Conservation (phyloP, 2,888 invertebrate genomes). For the Griposia aprilina region DNA sequence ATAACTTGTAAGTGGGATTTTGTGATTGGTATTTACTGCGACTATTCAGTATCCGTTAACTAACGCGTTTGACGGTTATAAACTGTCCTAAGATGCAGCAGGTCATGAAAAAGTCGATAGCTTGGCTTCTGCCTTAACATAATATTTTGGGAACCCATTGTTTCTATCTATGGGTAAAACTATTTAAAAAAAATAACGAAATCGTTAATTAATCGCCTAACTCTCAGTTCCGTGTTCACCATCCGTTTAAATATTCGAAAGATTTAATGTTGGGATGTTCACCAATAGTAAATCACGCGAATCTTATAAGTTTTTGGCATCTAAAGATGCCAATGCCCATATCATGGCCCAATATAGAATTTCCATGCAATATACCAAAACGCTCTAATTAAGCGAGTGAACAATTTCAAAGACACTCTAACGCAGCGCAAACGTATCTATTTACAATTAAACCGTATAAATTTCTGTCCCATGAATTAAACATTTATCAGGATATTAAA, state of each 20-base stretch:
- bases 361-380: slow-evolving; percentile 20
- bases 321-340: neutral
- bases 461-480: slow-evolving; percentile 63
- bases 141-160: neutral
- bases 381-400: slow-evolving; percentile 33
- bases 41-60: too few relatives aligned
- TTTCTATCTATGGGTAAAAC: neutral
- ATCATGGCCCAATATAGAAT: slow-evolving; percentile 5
- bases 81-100: too few relatives aligned
- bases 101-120: too few relatives aligned
- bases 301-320: neutral
- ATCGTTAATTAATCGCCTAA: neutral
- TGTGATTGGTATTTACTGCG: neutral
- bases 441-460: slow-evolving; percentile 63
- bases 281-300: neutral
- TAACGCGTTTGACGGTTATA: neutral
- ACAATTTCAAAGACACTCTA: slow-evolving; percentile 55
- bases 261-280: neutral
- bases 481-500: slow-evolving; percentile 63
- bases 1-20: neutral
- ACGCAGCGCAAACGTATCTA: slow-evolving; percentile 40
- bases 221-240: neutral
- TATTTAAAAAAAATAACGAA: neutral
- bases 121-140: neutral
- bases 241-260: neutral